Evolutionary conservation across 23 tunicate species (phyloP).

Genomic region (Phallusia fumigata): DNA sequence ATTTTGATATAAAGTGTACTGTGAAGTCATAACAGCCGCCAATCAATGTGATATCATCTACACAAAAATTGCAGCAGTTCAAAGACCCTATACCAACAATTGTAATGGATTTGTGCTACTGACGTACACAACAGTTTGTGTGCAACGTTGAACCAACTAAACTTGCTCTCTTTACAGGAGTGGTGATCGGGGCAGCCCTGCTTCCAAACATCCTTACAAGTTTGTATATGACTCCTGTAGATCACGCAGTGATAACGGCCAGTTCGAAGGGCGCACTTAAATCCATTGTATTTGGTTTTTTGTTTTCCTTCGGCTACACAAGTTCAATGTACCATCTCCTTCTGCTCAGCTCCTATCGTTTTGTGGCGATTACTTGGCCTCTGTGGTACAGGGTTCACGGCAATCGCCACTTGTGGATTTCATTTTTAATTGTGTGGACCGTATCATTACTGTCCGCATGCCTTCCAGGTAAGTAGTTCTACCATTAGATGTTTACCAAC

Average conservation of each 20-base stretch:
- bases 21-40: no score
- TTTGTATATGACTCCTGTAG: not conserved
- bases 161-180: not conserved
- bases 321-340: conserved; percentile 1
- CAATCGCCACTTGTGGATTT: not conserved
- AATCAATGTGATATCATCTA: no score
- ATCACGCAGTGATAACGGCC: not conserved
- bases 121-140: no score
- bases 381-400: not conserved
- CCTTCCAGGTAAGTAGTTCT: not conserved
- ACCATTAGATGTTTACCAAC: no score
- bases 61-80: no score
- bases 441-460: not conserved
- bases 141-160: no score
- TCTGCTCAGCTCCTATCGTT: not conserved
- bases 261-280: not conserved
- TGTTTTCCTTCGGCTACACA: not conserved
- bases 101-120: no score
- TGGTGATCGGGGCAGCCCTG: not conserved
- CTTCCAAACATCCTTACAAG: not conserved
- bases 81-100: no score
- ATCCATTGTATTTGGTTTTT: not conserved
- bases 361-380: not conserved
- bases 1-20: no score
- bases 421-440: not conserved